phyloP scores from a whole-genome alignment of 2,888 invertebrate genomes.

The Cheilosia impressa region DNA sequence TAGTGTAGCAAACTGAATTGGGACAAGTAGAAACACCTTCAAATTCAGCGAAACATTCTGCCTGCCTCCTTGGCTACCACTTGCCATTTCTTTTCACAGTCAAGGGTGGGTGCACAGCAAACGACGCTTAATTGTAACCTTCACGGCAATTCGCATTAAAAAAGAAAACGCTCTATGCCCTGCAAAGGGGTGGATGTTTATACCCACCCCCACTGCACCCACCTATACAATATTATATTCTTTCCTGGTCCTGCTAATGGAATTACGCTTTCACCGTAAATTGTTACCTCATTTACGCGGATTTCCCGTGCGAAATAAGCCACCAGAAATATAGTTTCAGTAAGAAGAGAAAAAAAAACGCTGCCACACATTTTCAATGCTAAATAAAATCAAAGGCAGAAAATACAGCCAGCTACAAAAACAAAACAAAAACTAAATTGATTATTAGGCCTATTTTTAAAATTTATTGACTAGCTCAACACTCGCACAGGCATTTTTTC shows the following conservation, averaged over 20 bases:
- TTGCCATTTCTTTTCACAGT: background rate
- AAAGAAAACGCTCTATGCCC: conserved; percentile 5
- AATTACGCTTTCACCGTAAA: conserved; percentile 38
- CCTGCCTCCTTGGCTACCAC: background rate
- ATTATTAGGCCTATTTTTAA: conserved; percentile 41
- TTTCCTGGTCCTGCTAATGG: conserved; percentile 21
- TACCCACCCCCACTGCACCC: background rate
- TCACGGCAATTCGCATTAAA: conserved; percentile 14
- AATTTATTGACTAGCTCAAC: conserved; percentile 37
- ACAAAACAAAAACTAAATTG: conserved; percentile 8
- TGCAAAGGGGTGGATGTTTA: background rate
- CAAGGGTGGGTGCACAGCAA: conserved; percentile 10
- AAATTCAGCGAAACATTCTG: background rate
- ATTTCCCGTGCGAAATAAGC: background rate
- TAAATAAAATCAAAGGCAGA: conserved; percentile 11
- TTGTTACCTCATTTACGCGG: conserved; percentile 29
- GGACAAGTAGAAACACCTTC: background rate
- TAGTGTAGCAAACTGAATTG: too few relatives aligned
- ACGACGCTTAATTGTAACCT: conserved; percentile 9
- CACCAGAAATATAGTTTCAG: conserved; percentile 22
- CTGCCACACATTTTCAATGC: background rate
- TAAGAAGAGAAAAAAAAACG: background rate
- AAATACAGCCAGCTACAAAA: background rate
- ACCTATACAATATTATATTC: background rate
- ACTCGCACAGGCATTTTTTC: background rate